Base-by-base conservation (phyloP, 2,888 invertebrate species). In the Scaptomyza cyrtandrae region DNA sequence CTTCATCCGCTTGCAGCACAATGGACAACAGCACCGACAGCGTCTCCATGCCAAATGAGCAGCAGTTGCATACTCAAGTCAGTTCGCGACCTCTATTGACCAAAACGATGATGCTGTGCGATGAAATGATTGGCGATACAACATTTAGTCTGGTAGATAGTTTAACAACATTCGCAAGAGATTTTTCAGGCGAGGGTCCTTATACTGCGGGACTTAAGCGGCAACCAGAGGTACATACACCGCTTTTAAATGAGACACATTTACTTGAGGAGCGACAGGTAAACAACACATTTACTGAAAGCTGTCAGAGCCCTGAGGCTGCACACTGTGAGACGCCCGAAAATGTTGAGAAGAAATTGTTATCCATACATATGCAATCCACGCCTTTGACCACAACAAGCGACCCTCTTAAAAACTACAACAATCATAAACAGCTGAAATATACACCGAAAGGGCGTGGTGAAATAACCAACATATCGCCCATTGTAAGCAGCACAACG, bases 21-120 rank as follows among this genome's bases (percentile, higher is more conserved):
- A 91, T 92, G 91, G 89, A 91, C 46, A 92, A 91, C 73, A 91
- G 91, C 48, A 91, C 91, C 3, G 91, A 91, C 44, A 91, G 91
- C 55, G 86, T 54, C 67, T 83, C 72, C 58, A 80, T 63, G 16
- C 69, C 77, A n/a, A 67, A 59, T 37, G 75, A 75, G 13, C 13
- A 43, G 10, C 63, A 64, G 5, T 16, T 31, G 27, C 54, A 33
- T 14, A 2, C 37, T 9, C 58, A 52, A 33, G 29, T 37, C n/a
- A 37, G 54, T 1, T 3, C 19, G 2, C 53, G 48, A 6, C 1
- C 14, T 9, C 53, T 31, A 6, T 16, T 66, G 46, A 49, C 54
- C 4, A 49, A 16, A 6, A 87, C 89, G 5, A 83, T 89, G 68
- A 14, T 89, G 31, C 65, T 88, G n/a, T 80, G 82, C 33, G 90